Conservation (phyloP, 1,140 invertebrate species). For the Vanessa atalanta region DNA sequence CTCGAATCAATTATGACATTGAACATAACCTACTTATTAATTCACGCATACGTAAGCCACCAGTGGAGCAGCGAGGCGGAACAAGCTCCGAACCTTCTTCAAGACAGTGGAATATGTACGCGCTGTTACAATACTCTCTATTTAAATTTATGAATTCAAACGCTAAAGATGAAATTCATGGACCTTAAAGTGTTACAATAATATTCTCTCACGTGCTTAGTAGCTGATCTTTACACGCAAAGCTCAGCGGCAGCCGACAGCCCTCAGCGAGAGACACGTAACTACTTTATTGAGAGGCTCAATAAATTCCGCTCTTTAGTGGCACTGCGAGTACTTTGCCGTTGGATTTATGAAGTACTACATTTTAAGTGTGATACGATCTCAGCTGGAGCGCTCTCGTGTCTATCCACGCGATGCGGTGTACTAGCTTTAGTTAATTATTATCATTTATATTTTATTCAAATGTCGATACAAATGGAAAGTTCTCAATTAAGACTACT, state of each 20-base stretch:
- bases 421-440: not conserved
- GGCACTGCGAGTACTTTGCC: not conserved
- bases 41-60: no score
- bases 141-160: no score
- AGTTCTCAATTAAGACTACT: no score
- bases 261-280: conserved; percentile 1
- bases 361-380: not conserved
- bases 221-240: not conserved
- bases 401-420: not conserved
- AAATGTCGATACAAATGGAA: no score
- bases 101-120: no score
- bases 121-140: no score
- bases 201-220: not conserved
- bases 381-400: not conserved
- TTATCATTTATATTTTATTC: no score
- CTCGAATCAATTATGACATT: no score
- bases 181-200: not conserved
- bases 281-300: not conserved
- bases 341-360: not conserved
- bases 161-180: no score
- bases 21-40: no score
- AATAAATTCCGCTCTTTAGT: not conserved
- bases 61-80: no score
- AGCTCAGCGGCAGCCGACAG: not conserved
- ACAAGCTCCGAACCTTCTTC: no score